phyloP scores from a whole-genome alignment of 2,888 invertebrate species.

The Merodon equestris region DNA sequence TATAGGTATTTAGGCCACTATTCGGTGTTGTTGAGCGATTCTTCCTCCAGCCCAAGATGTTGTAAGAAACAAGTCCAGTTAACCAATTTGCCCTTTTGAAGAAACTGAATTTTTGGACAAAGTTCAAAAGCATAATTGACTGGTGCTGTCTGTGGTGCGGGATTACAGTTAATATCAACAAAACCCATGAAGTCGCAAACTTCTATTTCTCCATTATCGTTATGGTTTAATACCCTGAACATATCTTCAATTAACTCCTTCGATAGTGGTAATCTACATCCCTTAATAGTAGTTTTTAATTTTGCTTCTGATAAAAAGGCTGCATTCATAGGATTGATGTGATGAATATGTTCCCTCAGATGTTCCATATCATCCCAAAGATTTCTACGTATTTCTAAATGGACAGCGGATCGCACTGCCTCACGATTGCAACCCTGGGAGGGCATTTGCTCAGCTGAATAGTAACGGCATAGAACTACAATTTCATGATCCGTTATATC shows the following conservation, averaged over 20 bases:
- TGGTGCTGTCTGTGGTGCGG: constrained; percentile 76
- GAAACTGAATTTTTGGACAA: constrained; percentile 76
- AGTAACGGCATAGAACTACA: constrained; percentile 86
- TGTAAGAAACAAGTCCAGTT: constrained; percentile 76
- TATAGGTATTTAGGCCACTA: constrained; percentile 4
- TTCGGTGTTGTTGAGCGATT: constrained; percentile 67
- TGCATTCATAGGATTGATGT: constrained; percentile 81
- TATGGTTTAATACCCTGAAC: constrained; percentile 82
- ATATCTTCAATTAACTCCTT: constrained; percentile 85
- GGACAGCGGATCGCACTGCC: constrained; percentile 83
- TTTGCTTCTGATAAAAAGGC: constrained; percentile 82
- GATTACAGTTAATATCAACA: constrained; percentile 82
- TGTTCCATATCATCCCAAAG: constrained; percentile 86
- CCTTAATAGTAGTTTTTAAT: constrained; percentile 84
- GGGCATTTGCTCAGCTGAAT: constrained; percentile 82
- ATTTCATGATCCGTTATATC: constrained; percentile 90
- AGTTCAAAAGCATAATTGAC: constrained; percentile 77
- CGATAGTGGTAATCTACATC: constrained; percentile 85
- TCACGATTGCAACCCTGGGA: constrained; percentile 77
- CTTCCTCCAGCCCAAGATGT: constrained; percentile 75
- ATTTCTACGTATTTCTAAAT: constrained; percentile 85
- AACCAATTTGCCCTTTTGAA: constrained; percentile 76
- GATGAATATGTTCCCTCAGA: constrained; percentile 81
- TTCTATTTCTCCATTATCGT: constrained; percentile 83
- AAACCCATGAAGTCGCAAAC: constrained; percentile 86